Evolutionary conservation across 2,113 vertebrate genomes (phyloP).

Genomic region (Antechinus flavipes): DNA sequence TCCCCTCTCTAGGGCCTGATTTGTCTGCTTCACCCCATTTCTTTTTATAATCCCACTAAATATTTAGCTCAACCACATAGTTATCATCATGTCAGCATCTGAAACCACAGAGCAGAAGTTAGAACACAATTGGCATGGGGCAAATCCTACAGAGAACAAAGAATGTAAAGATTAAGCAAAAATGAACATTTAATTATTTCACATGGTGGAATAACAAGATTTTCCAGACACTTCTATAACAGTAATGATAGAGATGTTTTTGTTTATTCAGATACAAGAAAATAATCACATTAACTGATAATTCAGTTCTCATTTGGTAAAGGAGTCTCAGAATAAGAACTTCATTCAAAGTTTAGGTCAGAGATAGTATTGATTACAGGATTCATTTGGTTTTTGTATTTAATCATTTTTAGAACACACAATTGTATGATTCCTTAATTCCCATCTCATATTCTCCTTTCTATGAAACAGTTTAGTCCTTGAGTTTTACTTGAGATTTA

Average conservation of each 20-base stretch:
- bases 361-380: not conserved
- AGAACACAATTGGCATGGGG: not conserved
- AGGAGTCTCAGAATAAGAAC: not conserved
- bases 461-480: not conserved
- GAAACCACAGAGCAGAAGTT: not conserved
- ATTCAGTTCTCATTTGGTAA: not conserved
- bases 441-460: not conserved
- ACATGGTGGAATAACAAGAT: not conserved
- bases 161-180: not conserved
- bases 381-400: not conserved
- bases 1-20: conserved; percentile 68
- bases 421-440: not conserved
- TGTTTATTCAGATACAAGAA: too few relatives aligned
- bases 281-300: not conserved
- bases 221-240: not conserved
- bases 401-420: conserved; percentile 2
- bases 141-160: not conserved
- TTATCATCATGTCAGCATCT: not conserved
- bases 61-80: conserved; percentile 70
- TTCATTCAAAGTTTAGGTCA: not conserved
- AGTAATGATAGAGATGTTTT: not conserved
- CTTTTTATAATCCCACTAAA: conserved; percentile 73
- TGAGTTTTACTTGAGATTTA: not conserved
- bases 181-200: not conserved
- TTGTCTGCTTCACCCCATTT: conserved; percentile 76